A percentile compares a stretch with the other conserved stretches of the same genome.
Conservation (phyloP, 2,888 invertebrate genomes). For the Callyntrura sp. region DNA sequence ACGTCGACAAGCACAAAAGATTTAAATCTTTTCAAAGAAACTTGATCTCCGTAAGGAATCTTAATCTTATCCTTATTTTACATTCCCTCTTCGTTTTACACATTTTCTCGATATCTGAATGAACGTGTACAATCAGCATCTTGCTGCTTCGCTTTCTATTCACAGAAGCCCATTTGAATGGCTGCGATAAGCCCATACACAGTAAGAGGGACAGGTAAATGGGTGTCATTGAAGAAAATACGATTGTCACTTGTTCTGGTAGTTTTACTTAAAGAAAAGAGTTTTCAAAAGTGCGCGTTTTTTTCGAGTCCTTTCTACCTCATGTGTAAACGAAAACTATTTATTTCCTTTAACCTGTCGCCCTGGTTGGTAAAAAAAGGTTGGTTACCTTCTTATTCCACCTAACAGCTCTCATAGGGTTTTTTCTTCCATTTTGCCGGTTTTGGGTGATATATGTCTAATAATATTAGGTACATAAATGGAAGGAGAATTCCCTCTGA, state of each 20-base stretch:
- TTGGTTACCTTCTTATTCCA: constrained; percentile 13
- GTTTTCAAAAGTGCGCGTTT: too few relatives aligned
- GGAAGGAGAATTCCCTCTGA: constrained; percentile 15
- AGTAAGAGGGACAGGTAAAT: too few relatives aligned
- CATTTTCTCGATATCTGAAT: too few relatives aligned
- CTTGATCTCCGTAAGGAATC: constrained; percentile 57
- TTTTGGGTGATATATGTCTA: not conserved
- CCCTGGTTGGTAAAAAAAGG: too few relatives aligned
- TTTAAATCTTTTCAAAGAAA: constrained; percentile 70
- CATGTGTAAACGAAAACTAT: constrained; percentile 12
- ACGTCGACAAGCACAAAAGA: too few relatives aligned
- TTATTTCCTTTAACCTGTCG: constrained; percentile 27
- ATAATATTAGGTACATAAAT: not conserved
- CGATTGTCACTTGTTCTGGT: constrained; percentile 64
- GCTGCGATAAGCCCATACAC: too few relatives aligned
- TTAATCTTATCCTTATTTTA: not conserved
- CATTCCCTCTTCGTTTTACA: not conserved
- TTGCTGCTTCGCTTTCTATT: too few relatives aligned
- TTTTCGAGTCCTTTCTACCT: too few relatives aligned
- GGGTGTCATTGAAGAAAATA: constrained; percentile 53
- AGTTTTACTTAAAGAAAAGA: too few relatives aligned
- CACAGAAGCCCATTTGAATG: constrained; percentile 46
- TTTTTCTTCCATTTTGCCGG: too few relatives aligned
- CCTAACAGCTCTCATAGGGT: not conserved
- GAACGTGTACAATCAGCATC: too few relatives aligned